These are phyloP conservation scores for Mormyrus lacerda DNA, from an alignment of 2,113 vertebrate genomes.

Conservation along the genomic window DNA sequence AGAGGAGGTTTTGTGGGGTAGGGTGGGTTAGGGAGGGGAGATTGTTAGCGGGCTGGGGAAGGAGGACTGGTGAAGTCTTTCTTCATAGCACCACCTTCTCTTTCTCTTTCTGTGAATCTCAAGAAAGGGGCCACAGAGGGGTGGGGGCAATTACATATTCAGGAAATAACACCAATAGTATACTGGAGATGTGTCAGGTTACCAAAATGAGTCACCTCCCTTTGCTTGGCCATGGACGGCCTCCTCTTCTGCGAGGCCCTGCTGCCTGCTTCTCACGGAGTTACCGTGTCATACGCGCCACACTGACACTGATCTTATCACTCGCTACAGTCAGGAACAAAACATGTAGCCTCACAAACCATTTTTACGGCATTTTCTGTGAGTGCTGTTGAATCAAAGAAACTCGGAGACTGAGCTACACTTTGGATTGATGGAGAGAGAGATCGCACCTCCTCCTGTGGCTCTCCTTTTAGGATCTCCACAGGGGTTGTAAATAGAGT, in stretches of 20 bases:
- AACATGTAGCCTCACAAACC: background rate
- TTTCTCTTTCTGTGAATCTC: background rate
- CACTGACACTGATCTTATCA: background rate
- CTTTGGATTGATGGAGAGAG: background rate
- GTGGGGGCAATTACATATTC: background rate
- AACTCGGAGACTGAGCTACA: background rate
- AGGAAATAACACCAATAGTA: constrained; percentile 21
- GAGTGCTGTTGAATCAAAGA: background rate
- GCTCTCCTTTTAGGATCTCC: background rate
- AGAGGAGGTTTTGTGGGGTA: constrained; percentile 24
- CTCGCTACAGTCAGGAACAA: background rate
- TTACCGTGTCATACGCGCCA: no score
- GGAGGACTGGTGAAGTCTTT: constrained; percentile 24
- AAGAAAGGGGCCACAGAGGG: background rate
- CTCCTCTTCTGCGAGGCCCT: background rate
- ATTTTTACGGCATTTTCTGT: background rate
- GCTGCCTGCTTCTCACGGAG: background rate
- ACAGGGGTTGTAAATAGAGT: background rate
- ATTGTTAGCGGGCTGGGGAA: constrained; percentile 1
- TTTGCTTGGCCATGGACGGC: background rate
- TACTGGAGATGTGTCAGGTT: constrained; percentile 9
- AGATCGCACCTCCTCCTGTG: background rate
- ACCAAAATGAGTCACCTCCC: background rate
- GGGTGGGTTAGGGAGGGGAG: constrained; percentile 42
- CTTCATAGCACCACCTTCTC: background rate